Conservation (phyloP, 2,113 vertebrate genomes). For the Reinhardtius hippoglossoides region DNA sequence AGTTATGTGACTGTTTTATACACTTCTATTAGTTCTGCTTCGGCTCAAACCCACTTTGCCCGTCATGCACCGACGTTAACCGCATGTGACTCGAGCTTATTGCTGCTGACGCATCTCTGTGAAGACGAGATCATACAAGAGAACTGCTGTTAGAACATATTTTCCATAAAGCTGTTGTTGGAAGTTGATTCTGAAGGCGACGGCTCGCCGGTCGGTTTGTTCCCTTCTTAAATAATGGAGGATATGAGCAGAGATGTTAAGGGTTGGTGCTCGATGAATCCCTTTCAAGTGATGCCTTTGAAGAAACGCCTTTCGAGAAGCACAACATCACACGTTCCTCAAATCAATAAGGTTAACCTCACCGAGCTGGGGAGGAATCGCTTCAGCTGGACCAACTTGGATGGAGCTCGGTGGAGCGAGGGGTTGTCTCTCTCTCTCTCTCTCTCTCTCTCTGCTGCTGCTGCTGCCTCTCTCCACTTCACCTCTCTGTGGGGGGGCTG, state of each 20-base stretch:
- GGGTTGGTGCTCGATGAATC: constrained; percentile 39
- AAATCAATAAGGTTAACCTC: constrained; percentile 76
- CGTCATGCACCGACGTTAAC: neutral
- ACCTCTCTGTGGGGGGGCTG: constrained; percentile 39
- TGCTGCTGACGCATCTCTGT: neutral
- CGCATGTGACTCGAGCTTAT: neutral
- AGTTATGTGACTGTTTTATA: constrained; percentile 11
- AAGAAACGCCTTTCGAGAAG: constrained; percentile 54
- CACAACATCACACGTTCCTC: constrained; percentile 61
- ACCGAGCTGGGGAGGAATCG: constrained; percentile 35
- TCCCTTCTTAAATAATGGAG: constrained; percentile 45
- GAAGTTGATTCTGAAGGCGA: neutral
- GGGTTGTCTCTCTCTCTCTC: constrained; percentile 17
- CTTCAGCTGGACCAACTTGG: constrained; percentile 31
- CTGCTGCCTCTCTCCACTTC: neutral
- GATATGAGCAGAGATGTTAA: constrained; percentile 29
- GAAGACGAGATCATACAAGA: neutral
- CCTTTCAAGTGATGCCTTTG: constrained; percentile 68
- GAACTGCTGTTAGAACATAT: neutral
- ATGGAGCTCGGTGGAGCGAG: constrained; percentile 6
- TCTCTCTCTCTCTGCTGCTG: constrained; percentile 12
- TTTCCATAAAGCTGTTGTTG: constrained; percentile 14
- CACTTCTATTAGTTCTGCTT: constrained; percentile 12
- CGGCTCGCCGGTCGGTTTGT: neutral
- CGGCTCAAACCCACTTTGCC: neutral